A percentile compares a stretch with the other conserved stretches of the same genome.
These are phyloP conservation scores for Spodoptera littoralis DNA, from an alignment of 2,888 invertebrate species.

Conservation along the genomic window DNA sequence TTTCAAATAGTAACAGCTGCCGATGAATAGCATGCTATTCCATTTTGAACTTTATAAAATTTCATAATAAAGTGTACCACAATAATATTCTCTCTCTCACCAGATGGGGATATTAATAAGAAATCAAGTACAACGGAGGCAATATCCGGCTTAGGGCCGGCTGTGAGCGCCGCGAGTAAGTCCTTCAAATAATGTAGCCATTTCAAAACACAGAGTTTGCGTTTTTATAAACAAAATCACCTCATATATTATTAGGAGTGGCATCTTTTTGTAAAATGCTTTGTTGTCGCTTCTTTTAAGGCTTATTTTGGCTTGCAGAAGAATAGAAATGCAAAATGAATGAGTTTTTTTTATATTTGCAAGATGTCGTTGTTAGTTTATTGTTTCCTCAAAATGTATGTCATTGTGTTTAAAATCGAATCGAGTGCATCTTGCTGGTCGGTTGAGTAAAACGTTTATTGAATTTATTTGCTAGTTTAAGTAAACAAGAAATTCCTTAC, in stretches of 20 bases:
- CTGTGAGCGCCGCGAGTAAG: constrained; percentile 86
- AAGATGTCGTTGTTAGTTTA: no score
- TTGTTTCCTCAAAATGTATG: no score
- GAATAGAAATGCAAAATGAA: background rate
- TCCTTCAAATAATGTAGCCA: constrained; percentile 59
- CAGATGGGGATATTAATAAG: constrained; percentile 79
- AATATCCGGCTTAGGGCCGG: constrained; percentile 82
- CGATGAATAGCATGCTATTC: constrained; percentile 7
- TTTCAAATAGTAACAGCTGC: constrained; percentile 1
- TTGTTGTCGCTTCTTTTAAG: constrained; percentile 14
- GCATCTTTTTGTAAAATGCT: constrained; percentile 43
- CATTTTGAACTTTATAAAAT: constrained; percentile 23
- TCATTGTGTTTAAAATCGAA: no score
- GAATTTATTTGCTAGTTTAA: no score
- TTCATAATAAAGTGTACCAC: constrained; percentile 32
- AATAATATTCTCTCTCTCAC: constrained; percentile 56
- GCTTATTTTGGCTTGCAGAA: background rate
- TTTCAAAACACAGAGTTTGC: constrained; percentile 58
- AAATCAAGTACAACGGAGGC: constrained; percentile 75
- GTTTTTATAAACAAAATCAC: constrained; percentile 51
- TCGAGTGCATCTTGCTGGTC: no score
- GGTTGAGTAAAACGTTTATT: no score
- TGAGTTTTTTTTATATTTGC: no score
- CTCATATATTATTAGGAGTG: constrained; percentile 55
- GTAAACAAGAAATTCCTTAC: no score